phyloP scores from a whole-genome alignment of 2,797 vertebrate species.

The Channallabes apus region DNA sequence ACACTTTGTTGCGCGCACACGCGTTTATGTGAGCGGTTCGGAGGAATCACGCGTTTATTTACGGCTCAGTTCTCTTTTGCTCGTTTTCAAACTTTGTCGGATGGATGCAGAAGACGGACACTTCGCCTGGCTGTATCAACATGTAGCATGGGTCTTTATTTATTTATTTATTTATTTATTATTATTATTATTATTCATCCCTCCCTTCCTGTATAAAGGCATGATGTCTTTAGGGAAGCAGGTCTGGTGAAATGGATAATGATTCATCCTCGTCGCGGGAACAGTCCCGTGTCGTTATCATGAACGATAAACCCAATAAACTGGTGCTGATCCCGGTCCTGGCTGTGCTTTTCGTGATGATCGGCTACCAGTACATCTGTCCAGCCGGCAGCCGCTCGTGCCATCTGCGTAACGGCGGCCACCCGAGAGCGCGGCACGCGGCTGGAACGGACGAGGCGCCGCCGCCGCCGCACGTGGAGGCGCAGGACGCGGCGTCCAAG shows the following conservation, averaged over 20 bases:
- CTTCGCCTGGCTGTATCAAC: conserved; percentile 38
- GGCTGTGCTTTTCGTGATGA: conserved; percentile 89
- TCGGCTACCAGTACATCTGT: conserved; percentile 93
- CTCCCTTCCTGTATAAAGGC: not conserved
- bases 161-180: too few species aligned
- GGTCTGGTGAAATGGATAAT: conserved; percentile 41
- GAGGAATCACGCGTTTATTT: not conserved
- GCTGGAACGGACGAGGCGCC: conserved; percentile 73
- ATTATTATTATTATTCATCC: not conserved
- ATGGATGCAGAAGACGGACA: not conserved
- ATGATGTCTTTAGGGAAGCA: conserved; percentile 49
- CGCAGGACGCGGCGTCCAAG: conserved; percentile 73
- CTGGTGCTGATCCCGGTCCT: conserved; percentile 89
- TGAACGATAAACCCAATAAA: conserved; percentile 94
- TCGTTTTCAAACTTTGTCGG: conserved; percentile 32
- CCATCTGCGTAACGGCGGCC: conserved; percentile 78
- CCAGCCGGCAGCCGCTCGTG: conserved; percentile 85
- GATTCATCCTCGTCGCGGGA: conserved; percentile 73
- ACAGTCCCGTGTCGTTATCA: conserved; percentile 73
- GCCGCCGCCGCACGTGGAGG: conserved; percentile 74
- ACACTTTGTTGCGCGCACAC: not conserved
- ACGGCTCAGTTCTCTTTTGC: not conserved
- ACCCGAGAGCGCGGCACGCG: conserved; percentile 31
- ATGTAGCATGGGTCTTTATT: conserved; percentile 48
- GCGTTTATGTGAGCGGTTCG: not conserved